Percentiles rank a stretch among this genome's conserved stretches.
Conservation (phyloP, 2,888 invertebrate species). For the Morinoia aosen region DNA sequence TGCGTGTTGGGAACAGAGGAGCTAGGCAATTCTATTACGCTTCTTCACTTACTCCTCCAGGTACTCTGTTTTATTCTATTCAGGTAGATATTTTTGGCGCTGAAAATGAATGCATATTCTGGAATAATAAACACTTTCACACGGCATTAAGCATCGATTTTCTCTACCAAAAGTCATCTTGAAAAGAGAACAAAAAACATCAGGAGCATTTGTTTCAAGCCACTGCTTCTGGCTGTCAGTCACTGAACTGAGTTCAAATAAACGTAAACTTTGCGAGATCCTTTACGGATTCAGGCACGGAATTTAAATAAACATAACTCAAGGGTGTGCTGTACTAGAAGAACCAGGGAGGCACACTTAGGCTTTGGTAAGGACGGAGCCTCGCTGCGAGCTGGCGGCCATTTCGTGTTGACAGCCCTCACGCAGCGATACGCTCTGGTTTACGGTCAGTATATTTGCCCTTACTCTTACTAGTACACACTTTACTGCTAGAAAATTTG, state of each 20-base stretch:
- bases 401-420: neutral
- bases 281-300: neutral
- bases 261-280: neutral
- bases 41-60: too few relatives aligned
- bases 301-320: neutral
- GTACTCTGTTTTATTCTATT: too few relatives aligned
- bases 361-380: neutral
- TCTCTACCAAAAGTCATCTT: neutral
- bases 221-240: neutral
- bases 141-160: neutral
- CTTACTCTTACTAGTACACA: neutral
- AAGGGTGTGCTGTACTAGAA: neutral
- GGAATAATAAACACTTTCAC: neutral
- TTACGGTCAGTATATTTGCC: constrained; percentile 18
- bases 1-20: too few relatives aligned
- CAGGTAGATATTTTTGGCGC: too few relatives aligned
- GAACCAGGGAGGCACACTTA: neutral
- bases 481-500: constrained; percentile 20
- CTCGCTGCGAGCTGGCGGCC: neutral
- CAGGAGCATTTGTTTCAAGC: neutral
- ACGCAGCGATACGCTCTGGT: constrained; percentile 15
- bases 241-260: neutral
- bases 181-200: neutral
- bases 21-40: too few relatives aligned
- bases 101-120: too few relatives aligned